These are phyloP conservation scores for Channa striata DNA, from an alignment of 2,797 vertebrate species.

Conservation along the genomic window DNA sequence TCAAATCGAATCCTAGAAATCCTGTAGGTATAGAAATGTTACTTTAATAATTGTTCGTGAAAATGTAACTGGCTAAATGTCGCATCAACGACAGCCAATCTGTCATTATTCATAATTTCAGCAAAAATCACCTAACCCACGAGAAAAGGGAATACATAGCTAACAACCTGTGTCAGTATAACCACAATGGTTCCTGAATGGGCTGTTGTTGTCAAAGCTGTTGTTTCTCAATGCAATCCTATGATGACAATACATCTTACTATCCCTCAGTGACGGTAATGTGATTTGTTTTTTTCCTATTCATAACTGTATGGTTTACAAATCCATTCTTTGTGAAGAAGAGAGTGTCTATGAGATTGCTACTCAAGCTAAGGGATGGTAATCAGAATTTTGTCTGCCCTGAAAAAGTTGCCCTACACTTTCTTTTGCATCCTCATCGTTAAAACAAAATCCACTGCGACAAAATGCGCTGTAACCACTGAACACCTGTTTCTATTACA, in stretches of 20 bases:
- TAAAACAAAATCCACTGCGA: slow-evolving; percentile 16
- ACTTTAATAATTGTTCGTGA: slow-evolving; percentile 20
- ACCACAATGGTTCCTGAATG: no score
- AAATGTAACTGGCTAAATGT: slow-evolving; percentile 15
- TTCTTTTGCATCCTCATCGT: slow-evolving; percentile 29
- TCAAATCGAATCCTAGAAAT: neutral
- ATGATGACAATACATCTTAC: slow-evolving; percentile 57
- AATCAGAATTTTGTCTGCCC: slow-evolving; percentile 45
- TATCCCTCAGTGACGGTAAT: slow-evolving; percentile 47
- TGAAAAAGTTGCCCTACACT: slow-evolving; percentile 20
- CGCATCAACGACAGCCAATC: slow-evolving; percentile 17
- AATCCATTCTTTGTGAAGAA: slow-evolving; percentile 54
- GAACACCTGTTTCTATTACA: slow-evolving; percentile 17
- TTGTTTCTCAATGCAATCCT: slow-evolving; percentile 49
- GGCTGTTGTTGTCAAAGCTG: slow-evolving; percentile 37
- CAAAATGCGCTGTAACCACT: slow-evolving; percentile 16
- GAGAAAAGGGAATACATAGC: slow-evolving; percentile 23
- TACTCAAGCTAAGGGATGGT: slow-evolving; percentile 60
- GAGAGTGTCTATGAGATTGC: slow-evolving; percentile 50
- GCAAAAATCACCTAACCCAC: slow-evolving; percentile 1
- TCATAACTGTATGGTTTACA: slow-evolving; percentile 54
- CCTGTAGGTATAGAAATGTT: neutral
- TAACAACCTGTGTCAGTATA: no score
- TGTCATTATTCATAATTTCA: slow-evolving; percentile 29
- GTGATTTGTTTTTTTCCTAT: slow-evolving; percentile 63